Evolutionary conservation across 2,113 vertebrate species (phyloP).

Genomic region (Dissostichus mawsoni): DNA sequence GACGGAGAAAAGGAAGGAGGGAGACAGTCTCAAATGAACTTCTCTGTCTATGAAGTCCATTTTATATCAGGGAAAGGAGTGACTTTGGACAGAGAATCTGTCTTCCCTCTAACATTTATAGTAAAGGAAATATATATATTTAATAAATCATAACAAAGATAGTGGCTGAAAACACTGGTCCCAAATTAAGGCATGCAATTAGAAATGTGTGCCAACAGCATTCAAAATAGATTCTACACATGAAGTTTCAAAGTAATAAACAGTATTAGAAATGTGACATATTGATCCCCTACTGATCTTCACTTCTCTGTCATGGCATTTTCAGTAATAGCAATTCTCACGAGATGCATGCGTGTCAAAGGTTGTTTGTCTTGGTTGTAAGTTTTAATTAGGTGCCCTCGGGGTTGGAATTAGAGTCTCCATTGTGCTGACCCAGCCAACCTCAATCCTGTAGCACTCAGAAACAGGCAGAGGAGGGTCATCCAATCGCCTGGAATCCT

Average conservation of each 20-base stretch:
- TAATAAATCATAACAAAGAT: background rate
- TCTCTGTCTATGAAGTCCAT: background rate
- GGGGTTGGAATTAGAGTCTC: slow-evolving; percentile 69
- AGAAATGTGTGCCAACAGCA: background rate
- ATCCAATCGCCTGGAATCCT: slow-evolving; percentile 67
- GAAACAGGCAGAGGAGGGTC: slow-evolving; percentile 62
- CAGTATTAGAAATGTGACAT: slow-evolving; percentile 1
- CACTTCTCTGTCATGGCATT: slow-evolving; percentile 47
- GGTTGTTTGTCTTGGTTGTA: slow-evolving; percentile 71
- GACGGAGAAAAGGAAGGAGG: background rate
- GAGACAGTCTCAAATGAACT: background rate
- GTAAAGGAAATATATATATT: background rate
- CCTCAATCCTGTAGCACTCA: slow-evolving; percentile 74
- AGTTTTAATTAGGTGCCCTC: slow-evolving; percentile 76
- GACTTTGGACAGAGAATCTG: background rate
- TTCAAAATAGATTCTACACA: background rate
- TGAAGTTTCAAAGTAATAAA: slow-evolving; percentile 4
- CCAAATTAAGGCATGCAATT: background rate
- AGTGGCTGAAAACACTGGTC: background rate
- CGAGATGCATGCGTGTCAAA: slow-evolving; percentile 55
- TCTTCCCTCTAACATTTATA: background rate
- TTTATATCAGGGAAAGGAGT: background rate
- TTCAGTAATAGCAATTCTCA: slow-evolving; percentile 54
- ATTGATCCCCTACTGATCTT: slow-evolving; percentile 27
- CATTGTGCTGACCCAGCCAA: slow-evolving; percentile 71